Evolutionary conservation across 1,140 invertebrate species (phyloP), one percentile per base, ranked within the genome.

Genomic region (Pissodes strobi): DNA sequence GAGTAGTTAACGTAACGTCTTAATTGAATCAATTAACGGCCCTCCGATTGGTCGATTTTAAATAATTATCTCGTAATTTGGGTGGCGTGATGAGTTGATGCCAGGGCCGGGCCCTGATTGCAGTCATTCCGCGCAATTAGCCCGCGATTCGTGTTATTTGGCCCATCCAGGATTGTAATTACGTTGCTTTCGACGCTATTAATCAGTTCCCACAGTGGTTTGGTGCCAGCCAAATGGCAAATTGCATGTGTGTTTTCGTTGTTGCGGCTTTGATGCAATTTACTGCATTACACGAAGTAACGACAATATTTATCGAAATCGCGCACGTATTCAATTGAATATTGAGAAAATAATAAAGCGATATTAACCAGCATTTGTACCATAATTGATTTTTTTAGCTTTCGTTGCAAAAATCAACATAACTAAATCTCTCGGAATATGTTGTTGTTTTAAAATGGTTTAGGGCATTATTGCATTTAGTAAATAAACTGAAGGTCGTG

Each of bases 21-120:
- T 57, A 64, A 57, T 58, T 57, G 37, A 30, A 64, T 57, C 62
- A 64, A 64, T 64, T 64, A 64, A 25, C 21, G 10, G n/a, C n/a
- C n/a, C n/a, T n/a, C n/a, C 62, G 62, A 52, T 64, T 49, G 62
- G 62, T 41, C 62, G 62, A 64, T 57, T 64, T 57, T 64, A 56
- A 58, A 56, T 56, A 56, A 58, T 56, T 64, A 56, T 39, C 62
- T 39, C 25, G 51, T 57, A 64, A 55, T 57, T 55, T 57, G 17
- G 52, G 51, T 48, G 13, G 62, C 62, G 41, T 63, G 60, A 63
- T 63, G 60, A 63, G 60, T 43, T 63, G 60, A 63, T 63, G 18
- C 41, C 60, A 53, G 51, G 60, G 60, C 38, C 38, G 41, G 60
- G 41, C 38, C 18, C 13, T 53, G 51, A 57, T 58, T 39, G 43